Evolutionary conservation across 2,888 invertebrate species (phyloP), one percentile per base, ranked within the genome.

Genomic region (Dichetophora obliterata): DNA sequence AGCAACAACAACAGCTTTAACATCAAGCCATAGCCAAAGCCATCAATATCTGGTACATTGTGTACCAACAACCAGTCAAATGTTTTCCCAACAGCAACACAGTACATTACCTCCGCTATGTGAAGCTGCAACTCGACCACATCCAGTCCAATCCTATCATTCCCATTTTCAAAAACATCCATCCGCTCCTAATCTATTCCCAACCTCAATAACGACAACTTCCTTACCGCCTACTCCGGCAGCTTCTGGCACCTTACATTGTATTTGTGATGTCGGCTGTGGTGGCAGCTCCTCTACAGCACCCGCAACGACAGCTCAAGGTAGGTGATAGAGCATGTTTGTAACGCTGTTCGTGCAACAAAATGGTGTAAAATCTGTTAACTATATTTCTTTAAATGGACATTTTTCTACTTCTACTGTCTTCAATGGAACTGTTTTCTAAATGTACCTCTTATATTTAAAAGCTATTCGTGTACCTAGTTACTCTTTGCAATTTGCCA

Each of bases 271-370:
- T 85, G 85, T 83, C 80, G 82, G 84, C 81, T 82, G 82, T 79
- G 78, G 81, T 78, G 76, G 74, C 78, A 76, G 78, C 75, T 74
- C 68, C 8, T 43, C 66, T 34, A 72, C 63, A 19, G 66, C 77
- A 66, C 50, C 70, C 61, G 80, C 79, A 78, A 71, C 82, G 82
- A 82, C 84, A 82, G 79, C 84, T 71, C 88, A 86, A 89, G 89
- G 89, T 89, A 89, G 88, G 89, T 88, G 82, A 83, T 89, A 89
- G 88, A 84, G 89, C 88, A 89, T 88, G 87, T 77, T 80, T 85
- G 82, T 84, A 37, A 27, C 59, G 27, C 19, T 68, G 50, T 48
- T 16, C 68, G 50, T 68, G 48, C 68, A 37, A 65, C 2, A 11
- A 22, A 68, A 50, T 24, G 68, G 24, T 68, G 68, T 68, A 50